These are phyloP conservation scores for Etheostoma perlongum DNA, from an alignment of 2,797 vertebrate genomes.

Conservation along the genomic window DNA sequence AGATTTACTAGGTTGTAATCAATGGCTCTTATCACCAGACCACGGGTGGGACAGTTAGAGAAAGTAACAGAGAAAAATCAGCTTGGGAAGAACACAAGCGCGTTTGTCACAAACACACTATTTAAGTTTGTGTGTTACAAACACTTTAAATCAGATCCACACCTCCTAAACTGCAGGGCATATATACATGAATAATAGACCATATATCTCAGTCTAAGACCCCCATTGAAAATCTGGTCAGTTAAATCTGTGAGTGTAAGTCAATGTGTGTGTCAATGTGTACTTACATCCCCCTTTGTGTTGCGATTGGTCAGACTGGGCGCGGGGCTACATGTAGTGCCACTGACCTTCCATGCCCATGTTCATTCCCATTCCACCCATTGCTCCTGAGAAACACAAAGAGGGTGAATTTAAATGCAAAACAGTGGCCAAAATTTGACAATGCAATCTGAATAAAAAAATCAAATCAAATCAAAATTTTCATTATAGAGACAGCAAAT, in stretches of 20 bases:
- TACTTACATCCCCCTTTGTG: slow-evolving; percentile 98
- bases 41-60: slow-evolving; percentile 67
- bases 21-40: slow-evolving; percentile 81
- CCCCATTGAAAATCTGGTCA: not conserved
- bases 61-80: slow-evolving; percentile 61
- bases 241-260: not conserved
- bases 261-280: slow-evolving; percentile 76
- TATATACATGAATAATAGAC: not conserved
- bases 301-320: slow-evolving; percentile 93
- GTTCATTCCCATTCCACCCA: slow-evolving; percentile 99
- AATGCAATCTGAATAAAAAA: not conserved
- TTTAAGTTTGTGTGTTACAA: not conserved
- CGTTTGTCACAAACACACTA: slow-evolving; percentile 28
- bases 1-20: slow-evolving; percentile 76
- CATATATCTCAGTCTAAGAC: not conserved
- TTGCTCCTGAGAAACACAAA: slow-evolving; percentile 94
- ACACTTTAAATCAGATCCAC: not conserved
- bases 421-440: slow-evolving; percentile 14
- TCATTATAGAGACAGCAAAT: not conserved
- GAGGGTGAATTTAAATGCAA: slow-evolving; percentile 41
- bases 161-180: slow-evolving; percentile 1
- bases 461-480: too few species aligned
- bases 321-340: slow-evolving; percentile 99
- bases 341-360: slow-evolving; percentile 99
- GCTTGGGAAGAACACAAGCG: slow-evolving; percentile 31